Percentiles rank a stretch among this genome's conserved stretches.
Conservation (phyloP, 2,888 invertebrate genomes). For the Rambutsinella grinnellia region DNA sequence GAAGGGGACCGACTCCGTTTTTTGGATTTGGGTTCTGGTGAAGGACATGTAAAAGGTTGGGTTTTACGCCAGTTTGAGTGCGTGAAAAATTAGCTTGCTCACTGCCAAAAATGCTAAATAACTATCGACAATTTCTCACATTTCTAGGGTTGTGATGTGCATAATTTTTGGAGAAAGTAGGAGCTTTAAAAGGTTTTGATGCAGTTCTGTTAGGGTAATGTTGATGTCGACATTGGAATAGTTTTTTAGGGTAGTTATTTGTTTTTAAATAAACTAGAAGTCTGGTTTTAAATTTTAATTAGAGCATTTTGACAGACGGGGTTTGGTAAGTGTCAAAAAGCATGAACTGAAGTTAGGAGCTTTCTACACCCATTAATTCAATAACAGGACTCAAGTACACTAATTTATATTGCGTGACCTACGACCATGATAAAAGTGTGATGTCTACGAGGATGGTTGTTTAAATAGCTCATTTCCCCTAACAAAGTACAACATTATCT, state of each 20-base stretch:
- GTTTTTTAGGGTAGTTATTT: no score
- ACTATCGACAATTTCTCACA: constrained; percentile 21
- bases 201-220: background rate
- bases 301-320: no score
- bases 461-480: background rate
- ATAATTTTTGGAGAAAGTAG: background rate
- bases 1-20: no score
- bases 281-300: no score
- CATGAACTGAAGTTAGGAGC: no score
- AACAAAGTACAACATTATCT: background rate
- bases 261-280: no score
- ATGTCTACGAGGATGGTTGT: constrained; percentile 7
- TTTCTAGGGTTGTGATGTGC: background rate
- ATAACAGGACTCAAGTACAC: no score
- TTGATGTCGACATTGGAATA: background rate
- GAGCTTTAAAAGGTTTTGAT: background rate
- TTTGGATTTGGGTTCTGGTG: background rate
- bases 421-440: constrained; percentile 37
- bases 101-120: constrained; percentile 66
- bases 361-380: no score
- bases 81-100: constrained; percentile 63
- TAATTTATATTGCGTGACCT: constrained; percentile 46
- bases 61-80: constrained; percentile 55
- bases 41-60: constrained; percentile 65
- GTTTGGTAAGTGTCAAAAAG: no score